Conservation (phyloP, 1,140 invertebrate species). For the Lanistes nyassanus region DNA sequence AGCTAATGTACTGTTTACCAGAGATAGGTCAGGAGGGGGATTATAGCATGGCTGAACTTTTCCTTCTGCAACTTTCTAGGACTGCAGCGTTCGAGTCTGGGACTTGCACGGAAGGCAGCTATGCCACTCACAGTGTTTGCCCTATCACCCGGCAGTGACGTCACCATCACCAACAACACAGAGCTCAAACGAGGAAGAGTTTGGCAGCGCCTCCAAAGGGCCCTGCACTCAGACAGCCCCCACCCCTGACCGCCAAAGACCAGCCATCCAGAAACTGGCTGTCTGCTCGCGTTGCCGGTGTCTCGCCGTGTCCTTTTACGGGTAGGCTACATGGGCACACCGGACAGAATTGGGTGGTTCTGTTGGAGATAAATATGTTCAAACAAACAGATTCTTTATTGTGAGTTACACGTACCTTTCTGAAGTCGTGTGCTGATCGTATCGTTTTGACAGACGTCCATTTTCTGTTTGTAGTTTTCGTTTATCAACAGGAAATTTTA, state of each 20-base stretch:
- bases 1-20: too few relatives aligned
- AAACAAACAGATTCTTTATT: not conserved
- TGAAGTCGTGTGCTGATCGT: too few relatives aligned
- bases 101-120: constrained; percentile 24
- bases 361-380: not conserved
- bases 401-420: too few relatives aligned
- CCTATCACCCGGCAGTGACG: not conserved
- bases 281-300: constrained; percentile 5
- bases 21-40: too few relatives aligned
- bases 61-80: too few relatives aligned
- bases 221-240: not conserved
- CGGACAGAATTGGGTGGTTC: not conserved
- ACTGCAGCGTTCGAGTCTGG: constrained; percentile 25
- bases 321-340: constrained; percentile 1
- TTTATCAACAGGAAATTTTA: too few relatives aligned
- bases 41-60: too few relatives aligned
- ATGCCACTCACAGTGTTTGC: not conserved
- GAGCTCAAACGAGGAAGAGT: not conserved
- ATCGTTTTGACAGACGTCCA: too few relatives aligned
- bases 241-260: constrained; percentile 1
- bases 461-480: too few relatives aligned
- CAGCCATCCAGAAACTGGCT: constrained; percentile 10
- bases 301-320: constrained; percentile 18
- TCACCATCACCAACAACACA: not conserved
- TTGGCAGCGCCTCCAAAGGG: not conserved